phyloP scores from a whole-genome alignment of 2,797 vertebrate genomes.

The Clarias platycephalus region DNA sequence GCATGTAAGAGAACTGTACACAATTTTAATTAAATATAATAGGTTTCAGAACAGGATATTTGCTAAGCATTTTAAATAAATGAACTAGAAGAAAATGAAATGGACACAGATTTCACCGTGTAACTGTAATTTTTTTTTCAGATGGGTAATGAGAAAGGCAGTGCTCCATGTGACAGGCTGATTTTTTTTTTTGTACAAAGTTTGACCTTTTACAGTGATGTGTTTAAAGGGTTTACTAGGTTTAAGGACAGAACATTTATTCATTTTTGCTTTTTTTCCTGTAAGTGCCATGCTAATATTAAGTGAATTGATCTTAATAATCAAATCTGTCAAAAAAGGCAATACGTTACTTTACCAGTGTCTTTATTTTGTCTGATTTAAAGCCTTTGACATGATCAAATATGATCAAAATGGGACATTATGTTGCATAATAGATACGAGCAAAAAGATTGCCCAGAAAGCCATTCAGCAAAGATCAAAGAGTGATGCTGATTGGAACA shows the following conservation, averaged over 20 bases:
- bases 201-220: slow-evolving; percentile 20
- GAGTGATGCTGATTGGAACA: slow-evolving; percentile 49
- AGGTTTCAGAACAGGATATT: background rate
- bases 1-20: background rate
- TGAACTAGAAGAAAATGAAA: background rate
- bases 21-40: background rate
- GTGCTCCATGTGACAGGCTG: background rate
- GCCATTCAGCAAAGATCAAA: slow-evolving; percentile 56
- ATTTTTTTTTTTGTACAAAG: background rate
- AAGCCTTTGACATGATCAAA: slow-evolving; percentile 37
- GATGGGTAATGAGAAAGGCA: background rate
- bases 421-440: slow-evolving; percentile 43
- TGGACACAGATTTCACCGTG: background rate
- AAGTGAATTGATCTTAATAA: background rate
- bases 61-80: background rate
- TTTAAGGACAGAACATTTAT: background rate
- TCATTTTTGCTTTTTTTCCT: background rate
- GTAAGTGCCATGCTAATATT: background rate
- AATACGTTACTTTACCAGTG: background rate
- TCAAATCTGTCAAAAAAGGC: background rate
- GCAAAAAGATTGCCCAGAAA: slow-evolving; percentile 32
- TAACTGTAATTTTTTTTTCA: background rate
- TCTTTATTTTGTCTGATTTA: slow-evolving; percentile 28
- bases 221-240: background rate
- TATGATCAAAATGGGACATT: slow-evolving; percentile 38